A percentile compares a stretch with the other conserved stretches of the same genome.
phyloP scores from a whole-genome alignment of 2,888 invertebrate genomes.

The Nymphalis urticae region DNA sequence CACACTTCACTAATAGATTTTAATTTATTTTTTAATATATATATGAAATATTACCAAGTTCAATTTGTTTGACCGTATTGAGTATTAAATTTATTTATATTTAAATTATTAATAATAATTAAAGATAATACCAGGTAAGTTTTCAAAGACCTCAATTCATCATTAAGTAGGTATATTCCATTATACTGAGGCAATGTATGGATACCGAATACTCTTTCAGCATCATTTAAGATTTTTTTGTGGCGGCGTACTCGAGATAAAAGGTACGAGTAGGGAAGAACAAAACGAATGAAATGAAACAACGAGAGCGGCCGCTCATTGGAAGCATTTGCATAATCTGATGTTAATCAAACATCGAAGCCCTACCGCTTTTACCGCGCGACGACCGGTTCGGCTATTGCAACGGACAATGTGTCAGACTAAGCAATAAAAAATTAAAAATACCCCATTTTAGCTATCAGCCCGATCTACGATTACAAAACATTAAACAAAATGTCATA shows the following conservation, averaged over 20 bases:
- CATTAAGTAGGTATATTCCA: slow-evolving; percentile 69
- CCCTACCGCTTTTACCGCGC: slow-evolving; percentile 50
- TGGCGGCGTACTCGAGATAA: slow-evolving; percentile 77
- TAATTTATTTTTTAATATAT: neutral
- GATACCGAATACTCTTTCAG: slow-evolving; percentile 76
- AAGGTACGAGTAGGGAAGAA: slow-evolving; percentile 66
- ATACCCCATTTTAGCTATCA: slow-evolving; percentile 10
- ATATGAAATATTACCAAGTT: neutral
- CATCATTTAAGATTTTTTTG: slow-evolving; percentile 73
- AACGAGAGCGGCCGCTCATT: slow-evolving; percentile 76
- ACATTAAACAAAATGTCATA: neutral
- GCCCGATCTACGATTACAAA: too few species aligned
- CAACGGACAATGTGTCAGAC: slow-evolving; percentile 21
- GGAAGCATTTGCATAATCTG: slow-evolving; percentile 80
- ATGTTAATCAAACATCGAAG: slow-evolving; percentile 78
- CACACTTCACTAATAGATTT: neutral
- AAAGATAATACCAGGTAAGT: slow-evolving; percentile 61
- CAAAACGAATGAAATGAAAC: slow-evolving; percentile 73
- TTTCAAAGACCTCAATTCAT: slow-evolving; percentile 67
- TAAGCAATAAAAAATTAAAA: slow-evolving; percentile 11
- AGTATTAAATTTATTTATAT: neutral
- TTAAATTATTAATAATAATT: slow-evolving; percentile 38
- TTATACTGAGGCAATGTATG: slow-evolving; percentile 65
- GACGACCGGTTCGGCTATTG: slow-evolving; percentile 42
- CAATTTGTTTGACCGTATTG: too few species aligned